Evolutionary conservation across 1,140 invertebrate species (phyloP), one percentile per base, ranked within the genome.

Genomic region (Rhynchophorus ferrugineus): DNA sequence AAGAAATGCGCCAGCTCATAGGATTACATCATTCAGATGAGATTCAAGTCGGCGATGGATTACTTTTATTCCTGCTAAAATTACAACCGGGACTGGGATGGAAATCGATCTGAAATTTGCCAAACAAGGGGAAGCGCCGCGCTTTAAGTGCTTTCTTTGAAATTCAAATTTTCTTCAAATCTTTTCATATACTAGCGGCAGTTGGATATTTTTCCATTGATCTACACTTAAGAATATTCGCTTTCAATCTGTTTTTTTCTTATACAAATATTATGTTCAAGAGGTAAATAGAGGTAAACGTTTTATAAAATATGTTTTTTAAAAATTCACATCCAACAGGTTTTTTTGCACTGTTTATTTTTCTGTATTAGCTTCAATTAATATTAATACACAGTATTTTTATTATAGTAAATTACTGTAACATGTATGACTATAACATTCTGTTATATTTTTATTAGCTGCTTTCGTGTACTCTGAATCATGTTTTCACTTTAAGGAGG

Each of bases 21-120:
- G 49, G 49, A 51, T 51, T 51, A 51, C 24, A 22, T 16, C 41
- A 51, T 51, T 51, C 33, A 33, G 49, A 51, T 51, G 38, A 51
- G 35, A 14, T 44, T 51, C 41, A 34, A 51, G 29, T 39, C 16
- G 29, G n/a, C 39, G 24, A 44, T 43, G 41, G 47, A 49, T 49
- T 49, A 47, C 33, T 47, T 47, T 47, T 47, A 49, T 39, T 39
- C 16, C 37, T 14, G 36, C 19, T 39, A 14, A 36, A 49, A 49
- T 49, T 29, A 39, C 24, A n/a, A n/a, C 1, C 13, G 45, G 19
- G 34, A 47, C 34, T 47, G 16, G 14, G 16, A 37, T 17, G 11
- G 7, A 20, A 36, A 47, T 47, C 34, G 34, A 24, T 29, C 34
- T 11, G 45, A 14, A 47, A 47, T 47, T 47, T 47, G 33, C 19